A percentile compares a stretch with the other conserved stretches of the same genome.
Evolutionary conservation across 2,888 invertebrate species (phyloP).

Genomic region (Bembecia ichneumoniformis): DNA sequence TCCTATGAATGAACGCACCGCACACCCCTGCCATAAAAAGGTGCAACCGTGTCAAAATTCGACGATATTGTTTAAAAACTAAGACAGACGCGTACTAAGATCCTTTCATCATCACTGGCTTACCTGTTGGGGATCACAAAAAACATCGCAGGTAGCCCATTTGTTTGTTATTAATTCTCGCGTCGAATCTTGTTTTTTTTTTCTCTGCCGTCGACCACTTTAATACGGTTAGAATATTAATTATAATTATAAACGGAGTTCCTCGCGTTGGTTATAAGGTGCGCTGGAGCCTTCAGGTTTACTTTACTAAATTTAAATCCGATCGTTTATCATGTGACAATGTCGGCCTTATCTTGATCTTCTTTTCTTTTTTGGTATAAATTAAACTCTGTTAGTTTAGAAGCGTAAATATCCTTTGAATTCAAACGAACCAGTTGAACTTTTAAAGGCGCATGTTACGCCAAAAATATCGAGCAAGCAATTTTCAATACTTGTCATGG

Average conservation of each 20-base stretch:
- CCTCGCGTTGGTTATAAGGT: constrained; percentile 59
- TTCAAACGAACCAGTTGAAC: too few species aligned
- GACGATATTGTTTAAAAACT: constrained; percentile 63
- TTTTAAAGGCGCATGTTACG: too few species aligned
- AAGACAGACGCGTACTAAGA: constrained; percentile 63
- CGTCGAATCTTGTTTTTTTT: constrained; percentile 63
- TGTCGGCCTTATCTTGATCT: constrained; percentile 61
- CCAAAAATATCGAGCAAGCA: too few species aligned
- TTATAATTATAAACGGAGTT: constrained; percentile 70
- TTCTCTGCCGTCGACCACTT: constrained; percentile 47
- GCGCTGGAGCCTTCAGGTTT: constrained; percentile 46
- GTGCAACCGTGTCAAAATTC: constrained; percentile 64
- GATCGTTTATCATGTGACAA: constrained; percentile 70
- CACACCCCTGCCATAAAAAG: constrained; percentile 43
- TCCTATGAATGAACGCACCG: constrained; percentile 54
- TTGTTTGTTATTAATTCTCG: constrained; percentile 74
- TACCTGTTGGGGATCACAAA: constrained; percentile 68
- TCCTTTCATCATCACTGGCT: constrained; percentile 60
- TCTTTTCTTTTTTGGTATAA: constrained; percentile 27
- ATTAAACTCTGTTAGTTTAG: too few species aligned
- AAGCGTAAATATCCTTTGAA: too few species aligned
- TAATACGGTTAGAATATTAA: constrained; percentile 72
- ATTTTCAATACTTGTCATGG: too few species aligned
- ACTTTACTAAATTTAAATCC: constrained; percentile 64
- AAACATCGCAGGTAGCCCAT: constrained; percentile 71